A percentile compares a stretch with the other conserved stretches of the same genome.
Conservation (phyloP, 2,888 invertebrate species). For the Plutella xylostella region DNA sequence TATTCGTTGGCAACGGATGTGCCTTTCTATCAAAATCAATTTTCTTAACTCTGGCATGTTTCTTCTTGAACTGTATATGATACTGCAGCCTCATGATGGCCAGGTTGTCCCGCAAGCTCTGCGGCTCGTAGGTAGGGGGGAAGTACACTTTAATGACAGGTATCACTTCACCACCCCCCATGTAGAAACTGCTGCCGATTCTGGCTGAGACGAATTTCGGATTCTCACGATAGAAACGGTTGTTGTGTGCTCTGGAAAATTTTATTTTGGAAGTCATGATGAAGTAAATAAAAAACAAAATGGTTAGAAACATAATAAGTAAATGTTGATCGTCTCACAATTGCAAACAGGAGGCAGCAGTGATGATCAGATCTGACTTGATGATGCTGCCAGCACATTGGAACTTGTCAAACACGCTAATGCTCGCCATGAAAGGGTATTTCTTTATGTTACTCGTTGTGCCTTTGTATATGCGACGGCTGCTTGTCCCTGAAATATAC, state of each 20-base stretch:
- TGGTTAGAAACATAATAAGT: too few species aligned
- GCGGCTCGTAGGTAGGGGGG: conserved; percentile 42
- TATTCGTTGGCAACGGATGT: conserved; percentile 25
- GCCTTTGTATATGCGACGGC: too few species aligned
- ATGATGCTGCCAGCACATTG: conserved; percentile 51
- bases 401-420: conserved; percentile 42
- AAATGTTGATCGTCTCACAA: too few species aligned
- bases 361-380: conserved; percentile 42
- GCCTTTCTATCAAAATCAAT: conserved; percentile 34
- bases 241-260: conserved; percentile 51
- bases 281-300: too few species aligned
- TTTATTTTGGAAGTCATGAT: too few species aligned
- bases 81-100: conserved; percentile 39
- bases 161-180: conserved; percentile 38
- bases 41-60: conserved; percentile 28
- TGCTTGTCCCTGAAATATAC: too few species aligned
- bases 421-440: conserved; percentile 49
- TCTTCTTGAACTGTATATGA: too few species aligned
- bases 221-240: conserved; percentile 50
- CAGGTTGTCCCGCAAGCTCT: conserved; percentile 37
- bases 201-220: conserved; percentile 46
- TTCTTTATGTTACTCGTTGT: conserved; percentile 31
- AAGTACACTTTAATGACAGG: conserved; percentile 43
- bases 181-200: conserved; percentile 42
- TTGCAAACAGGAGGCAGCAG: conserved; percentile 52